Base-by-base conservation (phyloP, 2,113 vertebrate species). In the Dicaeum eximium region DNA sequence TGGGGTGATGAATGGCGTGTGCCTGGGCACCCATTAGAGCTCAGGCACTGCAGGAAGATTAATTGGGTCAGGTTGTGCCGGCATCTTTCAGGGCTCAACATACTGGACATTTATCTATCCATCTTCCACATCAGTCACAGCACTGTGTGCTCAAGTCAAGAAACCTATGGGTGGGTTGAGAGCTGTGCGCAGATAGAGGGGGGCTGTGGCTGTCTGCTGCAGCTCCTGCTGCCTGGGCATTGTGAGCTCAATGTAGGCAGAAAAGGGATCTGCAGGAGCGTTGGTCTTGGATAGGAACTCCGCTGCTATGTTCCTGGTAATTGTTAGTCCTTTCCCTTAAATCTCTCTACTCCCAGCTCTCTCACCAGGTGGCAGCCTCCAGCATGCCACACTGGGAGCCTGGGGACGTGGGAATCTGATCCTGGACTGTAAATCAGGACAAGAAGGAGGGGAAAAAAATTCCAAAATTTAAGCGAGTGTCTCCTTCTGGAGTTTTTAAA, bases 1-100 rank as follows among this genome's bases (percentile, higher is more conserved):
- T 61, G 31, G 33, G 75, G 47, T 98, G 97, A 98, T 97, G 97
- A 91, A 98, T 96, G 94, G 66, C 10, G 2, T 45, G 4, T 80
- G 91, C 86, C 91, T 81, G 57, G 42, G 51, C 75, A 79, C 62
- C 31, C 57, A 89, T 96, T 95, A 95, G 72, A 95, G 72, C 89
- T 47, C 80, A 81, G 86, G 86, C 57, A 31, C 86, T 94, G 71
- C 9, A 11, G 86, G 44, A 96, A 97, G 97, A 98, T 96, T 73
- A 92, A 98, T 96, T 90, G 87, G 61, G 88, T 93, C 19, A 13
- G 83, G 79, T 73, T 86, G 92, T 85, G 86, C 72, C 3, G 6
- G 66, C 94, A 95, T 94, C 93, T 96, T 98, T 97, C 92, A 93
- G 80, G 61, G 87, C 75, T 77, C 86, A 80, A n/a, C 18, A 4